Evolutionary conservation across 2,797 vertebrate species (phyloP), one percentile per base, ranked within the genome.

Genomic region (Scleropages formosus): DNA sequence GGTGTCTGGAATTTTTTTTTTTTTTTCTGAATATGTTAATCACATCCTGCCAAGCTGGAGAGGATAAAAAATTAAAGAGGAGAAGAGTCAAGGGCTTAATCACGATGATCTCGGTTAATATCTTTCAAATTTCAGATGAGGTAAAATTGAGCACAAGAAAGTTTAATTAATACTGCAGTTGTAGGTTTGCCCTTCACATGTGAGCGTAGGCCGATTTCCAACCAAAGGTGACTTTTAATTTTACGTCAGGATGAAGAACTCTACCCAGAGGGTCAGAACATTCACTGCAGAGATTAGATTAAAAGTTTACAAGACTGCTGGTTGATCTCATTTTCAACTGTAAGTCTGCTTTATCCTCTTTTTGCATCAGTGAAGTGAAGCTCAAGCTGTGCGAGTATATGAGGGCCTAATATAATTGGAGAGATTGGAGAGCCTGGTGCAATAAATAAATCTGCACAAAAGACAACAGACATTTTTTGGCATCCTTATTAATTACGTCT

Each of bases 31-130:
- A 22, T 71, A 31, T 27, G n/a, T 74, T 74, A 53, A 69, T 71
- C 69, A 69, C 74, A 69, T 39, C 53, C 65, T 64, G 12, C 51
- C 46, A 24, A 76, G 47, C 53, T 68, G 44, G 75, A 73, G 13
- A 26, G 62, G 73, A 53, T 60, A 49, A 64, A 78, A 68, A 71
- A 78, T 60, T 60, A 24, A 76, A 76, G 22, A 56, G 75, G 63
- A 69, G 64, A 60, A 47, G 59, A 76, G 65, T 70, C 75, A 68
- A 62, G 65, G 58, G 47, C 18, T 76, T 76, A 79, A 79, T 76
- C 74, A 77, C 46, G 24, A 31, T 27, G 59, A 77, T 69, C 70
- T 73, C n/a, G 46, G 13, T 56, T 66, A 62, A 73, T 68, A 74
- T 73, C 64, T 74, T 73, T 79, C 63, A 69, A 63, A 73, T 77